These are phyloP conservation scores for Osedax frankpressi DNA, from an alignment of 2,888 invertebrate species.

Conservation along the genomic window DNA sequence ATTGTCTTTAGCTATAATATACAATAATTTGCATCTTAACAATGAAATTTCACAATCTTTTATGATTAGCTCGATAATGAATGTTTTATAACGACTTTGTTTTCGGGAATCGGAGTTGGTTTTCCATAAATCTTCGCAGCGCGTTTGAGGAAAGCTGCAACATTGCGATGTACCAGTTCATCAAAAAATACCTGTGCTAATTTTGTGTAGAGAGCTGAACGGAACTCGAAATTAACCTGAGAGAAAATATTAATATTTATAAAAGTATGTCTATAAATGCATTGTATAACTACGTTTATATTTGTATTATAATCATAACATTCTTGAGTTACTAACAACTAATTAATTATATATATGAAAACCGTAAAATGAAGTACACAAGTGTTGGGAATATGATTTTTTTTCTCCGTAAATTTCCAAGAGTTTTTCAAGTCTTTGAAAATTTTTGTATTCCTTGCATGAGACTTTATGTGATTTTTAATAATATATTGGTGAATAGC, in stretches of 20 bases:
- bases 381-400: constrained; percentile 56
- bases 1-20: too few relatives aligned
- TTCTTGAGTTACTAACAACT: not conserved
- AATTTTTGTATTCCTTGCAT: constrained; percentile 48
- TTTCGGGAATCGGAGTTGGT: constrained; percentile 32
- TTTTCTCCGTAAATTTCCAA: constrained; percentile 81
- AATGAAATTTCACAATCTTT: too few relatives aligned
- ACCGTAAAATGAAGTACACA: constrained; percentile 78
- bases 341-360: constrained; percentile 9
- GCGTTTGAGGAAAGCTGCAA: constrained; percentile 76
- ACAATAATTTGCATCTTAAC: too few relatives aligned
- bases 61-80: not conserved
- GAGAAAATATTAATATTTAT: constrained; percentile 19
- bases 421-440: constrained; percentile 76
- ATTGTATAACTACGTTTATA: not conserved
- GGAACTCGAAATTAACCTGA: constrained; percentile 67
- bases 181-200: constrained; percentile 86
- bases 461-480: too few relatives aligned
- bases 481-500: too few relatives aligned
- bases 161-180: constrained; percentile 88
- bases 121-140: constrained; percentile 65
- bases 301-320: not conserved
- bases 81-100: constrained; percentile 15
- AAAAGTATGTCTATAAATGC: not conserved
- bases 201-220: constrained; percentile 72